Evolutionary conservation across 2,888 invertebrate species (phyloP), one percentile per base, ranked within the genome.

Genomic region (Andrena hattorfiana): DNA sequence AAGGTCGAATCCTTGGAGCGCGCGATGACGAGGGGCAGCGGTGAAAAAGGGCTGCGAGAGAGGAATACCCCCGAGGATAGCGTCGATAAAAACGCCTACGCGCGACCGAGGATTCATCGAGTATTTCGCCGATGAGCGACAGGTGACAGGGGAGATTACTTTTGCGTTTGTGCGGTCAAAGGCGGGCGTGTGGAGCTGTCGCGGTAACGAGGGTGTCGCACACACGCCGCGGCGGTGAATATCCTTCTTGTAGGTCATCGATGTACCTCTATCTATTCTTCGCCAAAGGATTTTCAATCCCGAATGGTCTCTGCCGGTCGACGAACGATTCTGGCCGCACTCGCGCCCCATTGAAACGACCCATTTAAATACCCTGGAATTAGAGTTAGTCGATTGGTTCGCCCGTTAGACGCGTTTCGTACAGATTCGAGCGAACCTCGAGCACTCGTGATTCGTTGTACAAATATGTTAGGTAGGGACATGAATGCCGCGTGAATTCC

Each of bases 131-230:
- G 80, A 69, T 79, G 87, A 88, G 81, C 85, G 84, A 80, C 85
- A 85, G 85, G 81, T 90, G 89, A 89, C 90, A 85, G 81, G 83
- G 76, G 78, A 86, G 89, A 89, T 89, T 89, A 89, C 86, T 85
- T 85, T 77, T 80, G 72, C 85, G 85, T 86, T 85, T 80, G 83
- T 62, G 62, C 74, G 77, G 56, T 56, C 64, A 66, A 71, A 68
- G 69, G 56, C 49, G 63, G 32, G 48, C 70, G 28, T 23, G 35
- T 1, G 54, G 54, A 2, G 49, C n/a, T 35, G 8, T 20, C 7
- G 51, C 8, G 42, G 56, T 32, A 54, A 49, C 30, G 28, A 64
- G 26, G 51, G 64, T 60, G 60, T 51, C 26, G 23, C 32, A 7
- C 32, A 42, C 42, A 13, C 16, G 42, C n/a, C 8, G 7, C 42